Evolutionary conservation across 2,888 invertebrate species (phyloP).

Genomic region (Chorisops tibialis): DNA sequence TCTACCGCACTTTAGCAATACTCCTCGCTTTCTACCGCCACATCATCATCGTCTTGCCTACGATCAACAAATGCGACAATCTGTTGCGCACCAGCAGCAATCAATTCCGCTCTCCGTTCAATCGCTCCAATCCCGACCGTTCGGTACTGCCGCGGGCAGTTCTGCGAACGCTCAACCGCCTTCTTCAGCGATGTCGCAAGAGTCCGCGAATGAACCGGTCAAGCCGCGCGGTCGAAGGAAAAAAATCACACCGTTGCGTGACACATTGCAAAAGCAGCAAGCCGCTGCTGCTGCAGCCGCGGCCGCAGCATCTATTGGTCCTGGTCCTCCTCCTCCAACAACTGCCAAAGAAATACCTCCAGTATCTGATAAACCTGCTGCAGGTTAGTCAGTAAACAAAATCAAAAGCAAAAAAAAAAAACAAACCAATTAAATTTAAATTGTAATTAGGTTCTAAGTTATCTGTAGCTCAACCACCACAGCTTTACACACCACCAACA

Average conservation of each 20-base stretch:
- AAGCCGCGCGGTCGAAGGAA: constrained; percentile 51
- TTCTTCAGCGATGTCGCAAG: neutral
- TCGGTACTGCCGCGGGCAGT: neutral
- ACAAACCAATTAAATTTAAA: neutral
- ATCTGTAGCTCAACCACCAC: constrained; percentile 54
- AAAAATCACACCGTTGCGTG: constrained; percentile 51
- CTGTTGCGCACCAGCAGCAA: constrained; percentile 1
- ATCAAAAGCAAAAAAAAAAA: neutral
- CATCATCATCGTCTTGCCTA: constrained; percentile 21
- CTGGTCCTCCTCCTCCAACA: constrained; percentile 32
- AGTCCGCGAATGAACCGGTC: constrained; percentile 16
- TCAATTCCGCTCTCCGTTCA: constrained; percentile 29
- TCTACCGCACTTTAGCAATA: constrained; percentile 45
- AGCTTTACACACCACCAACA: constrained; percentile 53
- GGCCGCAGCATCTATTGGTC: constrained; percentile 42
- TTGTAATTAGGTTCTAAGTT: constrained; percentile 34
- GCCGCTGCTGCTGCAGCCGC: constrained; percentile 56
- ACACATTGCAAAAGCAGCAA: constrained; percentile 52
- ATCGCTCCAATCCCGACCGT: constrained; percentile 12
- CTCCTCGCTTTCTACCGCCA: constrained; percentile 21
- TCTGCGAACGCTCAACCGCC: neutral
- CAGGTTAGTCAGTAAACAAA: constrained; percentile 4
- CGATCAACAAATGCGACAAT: constrained; percentile 14
- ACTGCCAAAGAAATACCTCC: neutral
- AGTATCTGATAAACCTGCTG: constrained; percentile 6